Conservation (phyloP, 2,797 vertebrate species). For the Aldrovandia affinis region DNA sequence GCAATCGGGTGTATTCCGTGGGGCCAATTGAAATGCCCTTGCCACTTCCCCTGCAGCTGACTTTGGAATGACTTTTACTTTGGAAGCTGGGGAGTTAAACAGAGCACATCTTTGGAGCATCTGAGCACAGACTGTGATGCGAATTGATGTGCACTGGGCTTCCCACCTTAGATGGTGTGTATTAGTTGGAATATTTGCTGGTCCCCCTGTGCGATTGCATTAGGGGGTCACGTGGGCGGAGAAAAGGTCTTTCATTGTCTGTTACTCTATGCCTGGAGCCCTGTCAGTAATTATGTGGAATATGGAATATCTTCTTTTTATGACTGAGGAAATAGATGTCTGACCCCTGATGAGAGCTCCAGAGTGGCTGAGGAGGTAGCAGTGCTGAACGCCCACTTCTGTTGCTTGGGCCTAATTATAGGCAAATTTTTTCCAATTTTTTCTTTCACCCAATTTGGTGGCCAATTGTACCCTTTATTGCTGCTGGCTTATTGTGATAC, state of each 20-base stretch:
- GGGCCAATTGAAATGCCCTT: background rate
- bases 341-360: conserved; percentile 28
- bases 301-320: background rate
- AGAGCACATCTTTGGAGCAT: background rate
- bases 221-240: background rate
- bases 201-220: background rate
- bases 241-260: background rate
- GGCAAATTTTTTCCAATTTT: no score
- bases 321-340: background rate
- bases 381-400: background rate
- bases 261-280: background rate
- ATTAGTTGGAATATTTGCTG: background rate
- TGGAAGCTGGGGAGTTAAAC: background rate
- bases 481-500: no score
- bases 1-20: no score
- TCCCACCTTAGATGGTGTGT: background rate
- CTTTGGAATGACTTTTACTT: background rate
- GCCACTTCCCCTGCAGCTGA: background rate
- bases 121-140: background rate
- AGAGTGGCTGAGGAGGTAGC: conserved; percentile 16
- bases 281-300: background rate
- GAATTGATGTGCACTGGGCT: background rate
- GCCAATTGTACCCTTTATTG: no score
- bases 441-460: no score
- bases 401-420: no score